Evolutionary conservation across 2,888 invertebrate genomes (phyloP), one percentile per base, ranked within the genome.

Genomic region (Fragum whitleyi): DNA sequence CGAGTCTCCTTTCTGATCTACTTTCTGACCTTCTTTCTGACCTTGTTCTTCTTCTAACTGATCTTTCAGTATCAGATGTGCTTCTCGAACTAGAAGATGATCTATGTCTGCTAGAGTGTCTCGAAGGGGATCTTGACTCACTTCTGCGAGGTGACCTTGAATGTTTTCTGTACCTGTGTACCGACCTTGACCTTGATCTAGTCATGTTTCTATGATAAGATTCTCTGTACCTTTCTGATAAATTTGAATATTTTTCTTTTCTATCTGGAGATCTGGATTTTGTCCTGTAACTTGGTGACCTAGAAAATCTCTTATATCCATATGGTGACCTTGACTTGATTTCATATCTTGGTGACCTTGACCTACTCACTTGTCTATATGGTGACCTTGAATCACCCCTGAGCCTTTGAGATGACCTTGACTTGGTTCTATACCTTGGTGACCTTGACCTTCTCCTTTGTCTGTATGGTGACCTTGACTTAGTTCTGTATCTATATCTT

Each of bases 1-100:
- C 26, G 19, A 26, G 57, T 9, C 21, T 23, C 5, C 26, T 19
- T 1, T 51, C 29, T 32, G 51, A 69, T 26, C 9, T 59, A 19
- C 36, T 55, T 61, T 47, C 14, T 32, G 77, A 77, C 51, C 62
- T 65, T 7, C 14, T 32, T 53, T 39, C 36, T 29, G 36, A 53
- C 47, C 51, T 73, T 39, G 7, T 39, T 6, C 14, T 39, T 39
- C 39, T 39, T 9, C 14, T 6, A 14, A 9, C 39, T 39, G 39
- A 39, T 14, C 39, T 47, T n/a, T 14, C 47, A n/a, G 47, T 9
- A 16, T 47, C 47, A 47, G 47, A 9, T 47, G 5, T 19, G 16
- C 47, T 47, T 19, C 14, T 47, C 14, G 47, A 47, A 5, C 47
- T 47, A 2, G 47, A 47, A 19, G 14, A n/a, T 14, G 3, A 9